Evolutionary conservation across 2,888 invertebrate genomes (phyloP), one percentile per base, ranked within the genome.

Genomic region (Callinectes sapidus): DNA sequence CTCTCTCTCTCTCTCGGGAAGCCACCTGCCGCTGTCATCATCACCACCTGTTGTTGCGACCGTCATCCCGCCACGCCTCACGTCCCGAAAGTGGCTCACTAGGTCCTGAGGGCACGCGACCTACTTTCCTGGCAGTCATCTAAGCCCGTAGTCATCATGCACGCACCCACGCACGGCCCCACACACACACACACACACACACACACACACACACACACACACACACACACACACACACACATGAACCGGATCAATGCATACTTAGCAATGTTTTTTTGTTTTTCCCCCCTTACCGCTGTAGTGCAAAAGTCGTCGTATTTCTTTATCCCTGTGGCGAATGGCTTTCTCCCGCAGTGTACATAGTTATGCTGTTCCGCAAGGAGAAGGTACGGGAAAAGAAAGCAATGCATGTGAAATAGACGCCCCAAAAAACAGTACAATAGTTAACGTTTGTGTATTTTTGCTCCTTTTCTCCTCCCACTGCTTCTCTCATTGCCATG

Each of bases 201-300:
- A 81, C 77, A 77, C 77, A 77, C 77, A 77, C 77, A 77, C 77
- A 77, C 77, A 77, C 77, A 77, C 77, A 77, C 77, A 77, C 77
- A 77, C 77, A 77, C 77, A 77, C 32, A 77, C 32, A 77, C 23
- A 61, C 61, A 61, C 61, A 61, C 18, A 23, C 61, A 61, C 16
- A 23, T 10, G 10, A 23, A 61, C 23, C 61, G 61, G 61, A 23
- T 23, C 61, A 48, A 48, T 48, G 48, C 10, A 48, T 48, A 48
- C 48, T 5, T 48, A 48, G 48, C 8, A 48, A 48, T 48, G 48
- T 48, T 48, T 48, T 48, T 48, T 48, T 48, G 3, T 48, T 48
- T 48, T 48, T 48, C 10, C 48, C 10, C 48, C 48, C 48, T 48
- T 48, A 48, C 10, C 48, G 3, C 48, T 48, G 3, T 8, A 0